Base-by-base conservation (phyloP, 2,113 vertebrate genomes). In the Kryptolebias marmoratus region DNA sequence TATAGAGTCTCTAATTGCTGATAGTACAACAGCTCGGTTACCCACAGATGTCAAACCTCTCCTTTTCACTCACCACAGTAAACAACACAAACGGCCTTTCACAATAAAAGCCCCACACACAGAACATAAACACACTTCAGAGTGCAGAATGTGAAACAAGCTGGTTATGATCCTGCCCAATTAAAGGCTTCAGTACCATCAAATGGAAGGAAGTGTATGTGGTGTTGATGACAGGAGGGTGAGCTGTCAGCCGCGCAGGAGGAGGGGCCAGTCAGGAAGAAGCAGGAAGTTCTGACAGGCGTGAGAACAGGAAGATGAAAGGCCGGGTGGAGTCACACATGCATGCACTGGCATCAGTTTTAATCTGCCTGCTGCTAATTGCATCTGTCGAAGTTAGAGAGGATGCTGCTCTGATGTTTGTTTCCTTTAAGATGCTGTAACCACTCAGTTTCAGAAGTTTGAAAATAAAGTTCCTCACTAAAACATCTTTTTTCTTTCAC, bases 251-350 rank as follows among this genome's bases (percentile, higher is more conserved):
- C 57, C 57, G 9, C 11, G 45, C 18, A 50, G 64, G 44, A 75
- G 88, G 86, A 31, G 66, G 73, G 69, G 83, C 77, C 64, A 28
- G 48, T 28, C n/a, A 69, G 63, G 82, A 45, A 62, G 47, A 65
- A 79, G 36, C 80, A 81, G 80, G 82, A 81, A 83, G 89, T 75
- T 59, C 47, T 71, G 81, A 82, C 69, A 53, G 69, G 65, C 77
- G 72, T 90, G 89, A 88, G 85, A 90, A 89, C 54, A 61, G 65
- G 79, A 71, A 77, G 50, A 82, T 88, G 58, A 87, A 86, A 84
- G 86, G 22, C 22, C 30, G 28, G 64, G 39, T 49, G 36, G 28
- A 56, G 58, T 31, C 62, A 71, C 61, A 70, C 64, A 69, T 45
- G 58, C 56, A 49, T 18, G 45, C 32, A 50, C 53, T 18, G 1